Evolutionary conservation across 1,140 invertebrate species (phyloP), one percentile per base, ranked within the genome.

Genomic region (Drosophila carrolli): DNA sequence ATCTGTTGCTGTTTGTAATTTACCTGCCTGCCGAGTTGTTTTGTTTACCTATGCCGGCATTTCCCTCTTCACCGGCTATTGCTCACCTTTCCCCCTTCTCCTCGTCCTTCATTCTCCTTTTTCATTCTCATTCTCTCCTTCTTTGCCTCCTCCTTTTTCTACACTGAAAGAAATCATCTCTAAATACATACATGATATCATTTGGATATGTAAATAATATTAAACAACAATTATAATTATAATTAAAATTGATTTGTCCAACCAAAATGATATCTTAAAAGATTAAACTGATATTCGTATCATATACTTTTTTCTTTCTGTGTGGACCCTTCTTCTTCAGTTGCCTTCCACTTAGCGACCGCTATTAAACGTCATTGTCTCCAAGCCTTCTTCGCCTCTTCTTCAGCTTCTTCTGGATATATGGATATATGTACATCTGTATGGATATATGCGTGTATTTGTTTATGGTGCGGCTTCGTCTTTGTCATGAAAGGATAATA

Each of bases 401-500:
- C 27, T 43, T 60, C 19, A 19, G 47, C n/a, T 46, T 53, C 41
- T 71, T 32, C 37, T 63, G 37, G 32, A 2, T 23, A 27, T 65
- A 29, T 51, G 16, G 11, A 11, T 47, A 27, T 27, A 19, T 23
- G 23, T 8, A 32, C 29, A 7, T 32, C 6, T 32, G 29, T 8
- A 32, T 32, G 29, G 29, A 32, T 2, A 27, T 65, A 47, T 63
- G 19, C 14, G 41, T 57, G 65, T 70, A 43, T 57, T 72, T 72
- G 53, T 71, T 72, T 71, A 72, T 48, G 56, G 47, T 5, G 62
- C 73, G 73, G 73, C 73, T 54, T 76, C 60, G 54, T 48, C 73
- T 75, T 75, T 75, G 73, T 66, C 83, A 70, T 70, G 78, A 71
- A 74, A 88, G 84, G 77, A 89, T 88, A 89, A 78, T 84, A 84